Evolutionary conservation across 2,797 vertebrate genomes (phyloP).

Genomic region (Coreius guichenoti): DNA sequence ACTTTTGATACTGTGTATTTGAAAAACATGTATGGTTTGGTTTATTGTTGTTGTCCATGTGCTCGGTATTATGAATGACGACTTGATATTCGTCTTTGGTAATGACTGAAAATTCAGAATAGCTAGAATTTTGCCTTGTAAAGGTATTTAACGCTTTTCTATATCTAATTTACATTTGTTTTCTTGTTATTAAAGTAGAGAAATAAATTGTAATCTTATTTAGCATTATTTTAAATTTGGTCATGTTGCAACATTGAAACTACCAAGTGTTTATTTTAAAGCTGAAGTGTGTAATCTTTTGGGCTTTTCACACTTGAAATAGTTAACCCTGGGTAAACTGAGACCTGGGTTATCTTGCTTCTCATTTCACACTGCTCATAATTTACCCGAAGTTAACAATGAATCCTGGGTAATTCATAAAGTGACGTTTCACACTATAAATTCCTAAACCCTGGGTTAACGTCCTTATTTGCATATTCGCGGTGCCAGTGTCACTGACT

Average conservation of each 20-base stretch:
- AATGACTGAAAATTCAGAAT: neutral
- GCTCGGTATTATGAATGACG: neutral
- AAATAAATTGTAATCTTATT: neutral
- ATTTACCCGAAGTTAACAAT: too few species aligned
- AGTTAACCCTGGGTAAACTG: too few species aligned
- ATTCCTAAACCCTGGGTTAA: too few species aligned
- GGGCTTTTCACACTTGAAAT: too few species aligned
- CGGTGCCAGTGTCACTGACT: too few species aligned
- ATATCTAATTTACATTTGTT: neutral
- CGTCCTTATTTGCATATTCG: too few species aligned
- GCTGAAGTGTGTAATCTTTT: neutral
- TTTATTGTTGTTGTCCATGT: neutral
- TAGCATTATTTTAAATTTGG: slow-evolving; percentile 14
- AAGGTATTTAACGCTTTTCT: neutral
- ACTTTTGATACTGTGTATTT: slow-evolving; percentile 8
- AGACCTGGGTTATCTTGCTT: too few species aligned
- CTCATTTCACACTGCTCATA: too few species aligned
- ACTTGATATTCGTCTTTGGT: slow-evolving; percentile 4
- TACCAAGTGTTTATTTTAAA: slow-evolving; percentile 11
- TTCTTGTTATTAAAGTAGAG: neutral
- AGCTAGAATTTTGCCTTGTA: slow-evolving; percentile 7
- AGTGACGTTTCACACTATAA: too few species aligned
- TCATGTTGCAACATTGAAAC: slow-evolving; percentile 1
- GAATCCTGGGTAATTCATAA: too few species aligned
- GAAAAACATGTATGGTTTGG: neutral